Base-by-base conservation (phyloP, 2,113 vertebrate genomes). In the Stomatorhinus ivindoensis region DNA sequence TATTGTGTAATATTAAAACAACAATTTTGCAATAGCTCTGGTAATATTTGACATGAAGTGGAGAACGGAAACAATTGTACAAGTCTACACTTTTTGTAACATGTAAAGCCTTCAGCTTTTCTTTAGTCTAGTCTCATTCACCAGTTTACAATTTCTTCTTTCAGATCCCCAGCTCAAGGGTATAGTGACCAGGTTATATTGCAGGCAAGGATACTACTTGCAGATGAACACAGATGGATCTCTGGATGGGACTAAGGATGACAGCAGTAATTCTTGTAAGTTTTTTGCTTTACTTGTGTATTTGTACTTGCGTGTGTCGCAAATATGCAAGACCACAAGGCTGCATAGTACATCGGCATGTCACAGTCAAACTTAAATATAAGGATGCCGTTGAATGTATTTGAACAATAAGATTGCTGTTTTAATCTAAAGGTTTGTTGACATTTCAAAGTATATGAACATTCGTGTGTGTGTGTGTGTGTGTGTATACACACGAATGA, bases 151-250 rank as follows among this genome's bases (percentile, higher is more conserved):
- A 21, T 84, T 92, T 94, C 95, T 96, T 94, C 92, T 95, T 97
- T 93, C 97, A 99, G 98, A 99, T 98, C 98, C 98, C 97, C 98
- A 99, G 97, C 98, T 99, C 97, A 99, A 99, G 98, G 98, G 98
- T 94, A 99, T 99, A 98, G 98, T 99, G 97, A 99, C 98, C 97
- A 99, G 98, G 97, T 98, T 99, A 97, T 99, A 99, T 96, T 99
- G 98, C 98, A 99, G 98, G 97, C 98, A 99, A 97, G 98, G 98
- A 95, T 99, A 98, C 97, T 99, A 99, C 98, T 98, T 99, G 98
- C 98, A 99, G 96, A 99, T 99, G 98, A 98, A 99, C 96, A 97
- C 98, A 90, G 98, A 99, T 99, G 98, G 98, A 97, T 97, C 97
- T 98, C 98, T 99, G 95, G 98, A 99, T 95, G 98, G 98, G 95